A percentile compares a stretch with the other conserved stretches of the same genome.
Conservation (phyloP, 1,140 invertebrate genomes). For the Drosophila pruinosa region DNA sequence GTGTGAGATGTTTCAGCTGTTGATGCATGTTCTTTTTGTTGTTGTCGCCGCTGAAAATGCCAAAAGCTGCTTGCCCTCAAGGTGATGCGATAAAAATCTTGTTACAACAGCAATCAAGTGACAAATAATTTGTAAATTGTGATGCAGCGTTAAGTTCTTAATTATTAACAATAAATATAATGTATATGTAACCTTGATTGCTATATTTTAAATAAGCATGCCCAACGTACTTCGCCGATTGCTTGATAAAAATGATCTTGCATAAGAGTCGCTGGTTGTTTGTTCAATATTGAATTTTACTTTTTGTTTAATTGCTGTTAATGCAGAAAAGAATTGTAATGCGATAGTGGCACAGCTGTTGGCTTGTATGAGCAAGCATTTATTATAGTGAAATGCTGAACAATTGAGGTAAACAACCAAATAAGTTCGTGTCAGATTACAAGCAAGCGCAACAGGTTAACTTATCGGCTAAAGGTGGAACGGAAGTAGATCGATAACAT, state of each 20-base stretch:
- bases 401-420: constrained; percentile 10
- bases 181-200: background rate
- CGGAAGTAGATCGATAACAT: constrained; percentile 35
- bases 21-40: constrained; percentile 32
- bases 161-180: constrained; percentile 13
- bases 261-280: constrained; percentile 28
- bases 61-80: constrained; percentile 40
- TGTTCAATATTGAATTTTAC: constrained; percentile 24
- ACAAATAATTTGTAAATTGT: constrained; percentile 23
- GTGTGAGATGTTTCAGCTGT: constrained; percentile 46
- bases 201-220: background rate
- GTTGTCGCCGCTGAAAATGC: constrained; percentile 35
- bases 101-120: constrained; percentile 25
- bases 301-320: constrained; percentile 24
- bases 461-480: constrained; percentile 12
- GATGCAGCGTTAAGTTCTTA: constrained; percentile 4
- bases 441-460: constrained; percentile 31
- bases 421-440: constrained; percentile 21
- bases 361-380: constrained; percentile 2
- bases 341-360: constrained; percentile 35
- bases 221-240: background rate
- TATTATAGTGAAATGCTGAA: constrained; percentile 18
- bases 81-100: constrained; percentile 51
- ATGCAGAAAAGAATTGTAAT: constrained; percentile 14
- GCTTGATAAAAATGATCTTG: constrained; percentile 22